These are phyloP conservation scores for Liposcelis brunnea DNA, from an alignment of 2,888 invertebrate species.

Conservation along the genomic window DNA sequence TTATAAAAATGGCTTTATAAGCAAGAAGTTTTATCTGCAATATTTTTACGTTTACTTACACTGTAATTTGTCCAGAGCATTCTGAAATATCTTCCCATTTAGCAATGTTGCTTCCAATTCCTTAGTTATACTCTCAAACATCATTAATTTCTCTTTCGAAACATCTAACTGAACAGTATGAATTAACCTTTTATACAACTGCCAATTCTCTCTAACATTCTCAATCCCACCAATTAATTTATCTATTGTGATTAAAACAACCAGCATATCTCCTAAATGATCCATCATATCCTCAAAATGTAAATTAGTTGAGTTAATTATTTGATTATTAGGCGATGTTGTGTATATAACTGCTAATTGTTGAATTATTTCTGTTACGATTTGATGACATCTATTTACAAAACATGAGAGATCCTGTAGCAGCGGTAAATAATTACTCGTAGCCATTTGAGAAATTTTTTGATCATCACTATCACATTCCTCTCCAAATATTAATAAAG, in stretches of 20 bases:
- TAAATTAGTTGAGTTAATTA: constrained; percentile 20
- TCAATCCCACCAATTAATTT: constrained; percentile 54
- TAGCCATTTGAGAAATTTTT: constrained; percentile 27
- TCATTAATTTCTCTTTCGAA: neutral
- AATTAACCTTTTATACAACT: constrained; percentile 1
- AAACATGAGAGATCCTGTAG: constrained; percentile 45
- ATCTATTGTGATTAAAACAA: constrained; percentile 42
- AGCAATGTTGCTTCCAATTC: constrained; percentile 15
- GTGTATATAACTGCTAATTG: constrained; percentile 53
- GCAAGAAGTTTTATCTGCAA: constrained; percentile 1
- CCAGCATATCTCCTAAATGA: constrained; percentile 30
- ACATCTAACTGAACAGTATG: neutral
- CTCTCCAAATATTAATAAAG: constrained; percentile 50
- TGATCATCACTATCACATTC: constrained; percentile 31
- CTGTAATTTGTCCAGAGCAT: neutral
- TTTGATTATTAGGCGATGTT: constrained; percentile 19
- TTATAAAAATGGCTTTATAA: no score
- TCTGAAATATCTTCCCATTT: constrained; percentile 51
- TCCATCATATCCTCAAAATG: constrained; percentile 28
- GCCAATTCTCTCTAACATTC: constrained; percentile 21
- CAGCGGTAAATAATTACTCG: constrained; percentile 30
- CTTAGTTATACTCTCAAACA: neutral
- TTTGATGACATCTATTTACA: constrained; percentile 49
- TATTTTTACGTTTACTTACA: no score
- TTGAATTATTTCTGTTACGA: constrained; percentile 49